Conservation (phyloP, 1,140 invertebrate species). For the Hestina assimilis region DNA sequence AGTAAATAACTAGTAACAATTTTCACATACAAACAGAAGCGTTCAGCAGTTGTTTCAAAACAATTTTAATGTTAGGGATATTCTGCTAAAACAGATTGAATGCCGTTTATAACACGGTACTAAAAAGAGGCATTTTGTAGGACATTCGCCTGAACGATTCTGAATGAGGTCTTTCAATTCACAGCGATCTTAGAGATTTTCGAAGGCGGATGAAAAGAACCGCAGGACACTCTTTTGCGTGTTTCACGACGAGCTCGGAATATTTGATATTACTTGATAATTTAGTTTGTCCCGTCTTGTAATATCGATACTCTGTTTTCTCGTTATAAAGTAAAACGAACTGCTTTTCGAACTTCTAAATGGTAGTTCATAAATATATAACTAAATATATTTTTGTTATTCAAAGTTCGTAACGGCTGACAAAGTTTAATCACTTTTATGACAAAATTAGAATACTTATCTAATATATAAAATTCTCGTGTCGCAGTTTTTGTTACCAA, state of each 20-base stretch:
- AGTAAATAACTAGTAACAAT: no score
- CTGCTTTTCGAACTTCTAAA: no score
- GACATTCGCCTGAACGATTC: slow-evolving; percentile 10
- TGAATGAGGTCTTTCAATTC: slow-evolving; percentile 2
- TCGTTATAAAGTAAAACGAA: no score
- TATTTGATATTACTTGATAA: not conserved
- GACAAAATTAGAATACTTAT: no score
- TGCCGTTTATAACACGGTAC: not conserved
- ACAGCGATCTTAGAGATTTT: not conserved
- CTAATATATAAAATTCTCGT: no score
- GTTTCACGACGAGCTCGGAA: not conserved
- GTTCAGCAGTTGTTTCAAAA: not conserved
- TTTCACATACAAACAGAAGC: no score
- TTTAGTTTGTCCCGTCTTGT: not conserved
- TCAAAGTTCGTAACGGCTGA: no score
- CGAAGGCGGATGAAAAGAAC: not conserved
- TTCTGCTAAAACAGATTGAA: not conserved
- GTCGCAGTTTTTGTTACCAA: no score
- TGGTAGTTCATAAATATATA: no score
- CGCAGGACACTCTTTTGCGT: not conserved
- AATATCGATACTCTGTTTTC: no score
- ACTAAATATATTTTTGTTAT: no score
- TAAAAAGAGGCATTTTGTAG: slow-evolving; percentile 9
- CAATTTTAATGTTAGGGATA: not conserved
- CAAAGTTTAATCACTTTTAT: no score